Percentiles rank a stretch among this genome's conserved stretches.
phyloP scores from a whole-genome alignment of 1,140 invertebrate genomes.

The Heliconius hermathena region DNA sequence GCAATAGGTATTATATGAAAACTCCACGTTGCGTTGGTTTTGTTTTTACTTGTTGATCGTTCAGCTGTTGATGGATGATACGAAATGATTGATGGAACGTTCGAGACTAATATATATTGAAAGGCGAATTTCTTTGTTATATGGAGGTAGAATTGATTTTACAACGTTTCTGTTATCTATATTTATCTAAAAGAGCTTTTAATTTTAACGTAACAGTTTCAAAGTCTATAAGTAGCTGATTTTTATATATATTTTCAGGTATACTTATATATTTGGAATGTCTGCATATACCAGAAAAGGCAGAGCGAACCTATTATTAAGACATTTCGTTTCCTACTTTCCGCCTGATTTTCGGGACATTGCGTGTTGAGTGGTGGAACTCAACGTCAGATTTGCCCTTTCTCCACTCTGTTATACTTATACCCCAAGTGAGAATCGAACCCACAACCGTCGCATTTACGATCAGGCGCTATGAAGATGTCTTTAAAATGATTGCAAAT shows the following conservation, averaged over 20 bases:
- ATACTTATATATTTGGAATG: background rate
- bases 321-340: no score
- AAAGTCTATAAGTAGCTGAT: background rate
- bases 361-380: no score
- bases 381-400: no score
- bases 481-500: no score
- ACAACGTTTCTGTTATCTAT: background rate
- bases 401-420: no score
- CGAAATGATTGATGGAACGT: conserved; percentile 32
- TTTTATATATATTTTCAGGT: no score
- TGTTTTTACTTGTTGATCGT: conserved; percentile 41
- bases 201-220: background rate
- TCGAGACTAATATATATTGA: conserved; percentile 7
- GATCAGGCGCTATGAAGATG: no score
- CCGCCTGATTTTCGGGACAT: no score
- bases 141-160: background rate
- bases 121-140: conserved; percentile 12
- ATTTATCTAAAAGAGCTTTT: background rate
- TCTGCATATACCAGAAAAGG: no score
- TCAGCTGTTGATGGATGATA: conserved; percentile 35
- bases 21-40: conserved; percentile 20
- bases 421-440: no score
- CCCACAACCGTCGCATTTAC: no score
- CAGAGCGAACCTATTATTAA: no score
- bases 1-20: background rate